Percentiles rank a stretch among this genome's conserved stretches.
Conservation (phyloP, 2,888 invertebrate genomes). For the Chorisops tibialis region DNA sequence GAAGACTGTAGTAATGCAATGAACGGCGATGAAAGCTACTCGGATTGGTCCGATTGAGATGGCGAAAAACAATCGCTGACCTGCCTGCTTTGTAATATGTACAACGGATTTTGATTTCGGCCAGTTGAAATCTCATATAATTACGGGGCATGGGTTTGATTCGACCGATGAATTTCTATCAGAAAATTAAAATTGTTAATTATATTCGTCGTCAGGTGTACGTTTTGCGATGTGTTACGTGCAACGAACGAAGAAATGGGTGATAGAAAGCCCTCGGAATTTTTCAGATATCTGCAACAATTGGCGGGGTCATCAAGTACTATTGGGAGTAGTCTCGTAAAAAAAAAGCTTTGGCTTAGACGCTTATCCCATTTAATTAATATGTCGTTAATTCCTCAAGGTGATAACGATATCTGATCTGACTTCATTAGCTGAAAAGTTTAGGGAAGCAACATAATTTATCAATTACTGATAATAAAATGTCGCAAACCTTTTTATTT, state of each 20-base stretch:
- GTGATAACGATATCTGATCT: too few species aligned
- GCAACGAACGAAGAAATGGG: slow-evolving; percentile 52
- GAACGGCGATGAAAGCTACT: slow-evolving; percentile 55
- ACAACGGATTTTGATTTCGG: slow-evolving; percentile 62
- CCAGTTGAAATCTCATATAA: slow-evolving; percentile 70
- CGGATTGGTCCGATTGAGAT: slow-evolving; percentile 83
- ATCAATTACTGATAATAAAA: too few species aligned
- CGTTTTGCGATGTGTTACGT: slow-evolving; percentile 68
- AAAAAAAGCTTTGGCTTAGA: too few species aligned
- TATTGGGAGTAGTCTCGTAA: too few species aligned
- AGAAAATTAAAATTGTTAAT: slow-evolving; percentile 85
- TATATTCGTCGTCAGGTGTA: slow-evolving; percentile 80
- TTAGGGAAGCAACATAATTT: too few species aligned
- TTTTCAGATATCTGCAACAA: too few species aligned
- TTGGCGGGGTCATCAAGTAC: too few species aligned
- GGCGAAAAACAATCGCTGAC: slow-evolving; percentile 65
- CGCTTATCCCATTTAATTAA: too few species aligned
- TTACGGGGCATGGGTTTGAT: slow-evolving; percentile 72
- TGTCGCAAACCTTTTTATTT: too few species aligned
- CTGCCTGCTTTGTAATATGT: slow-evolving; percentile 82
- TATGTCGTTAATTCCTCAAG: too few species aligned
- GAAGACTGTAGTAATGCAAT: slow-evolving; percentile 36
- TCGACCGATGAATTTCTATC: slow-evolving; percentile 66
- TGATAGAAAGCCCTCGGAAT: too few species aligned
- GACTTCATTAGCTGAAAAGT: too few species aligned